phyloP scores from a whole-genome alignment of 2,113 vertebrate genomes.

The Leuciscus idus region DNA sequence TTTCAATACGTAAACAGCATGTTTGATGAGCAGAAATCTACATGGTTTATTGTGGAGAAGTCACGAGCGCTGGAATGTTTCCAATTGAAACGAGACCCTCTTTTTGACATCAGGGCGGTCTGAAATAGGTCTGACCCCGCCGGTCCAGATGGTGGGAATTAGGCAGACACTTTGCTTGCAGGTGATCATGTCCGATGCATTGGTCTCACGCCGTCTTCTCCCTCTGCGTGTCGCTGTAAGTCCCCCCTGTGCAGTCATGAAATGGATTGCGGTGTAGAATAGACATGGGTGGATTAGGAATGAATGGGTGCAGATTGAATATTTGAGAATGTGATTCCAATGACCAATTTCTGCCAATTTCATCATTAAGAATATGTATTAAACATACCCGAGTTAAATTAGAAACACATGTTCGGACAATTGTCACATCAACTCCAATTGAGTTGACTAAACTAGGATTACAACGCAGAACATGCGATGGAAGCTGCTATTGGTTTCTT shows the following conservation, averaged over 20 bases:
- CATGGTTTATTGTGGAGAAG: slow-evolving; percentile 67
- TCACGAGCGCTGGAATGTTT: slow-evolving; percentile 61
- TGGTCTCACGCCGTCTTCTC: slow-evolving; percentile 65
- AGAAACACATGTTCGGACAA: slow-evolving; percentile 38
- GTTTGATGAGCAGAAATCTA: slow-evolving; percentile 24
- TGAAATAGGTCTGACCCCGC: slow-evolving; percentile 73
- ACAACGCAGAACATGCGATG: slow-evolving; percentile 47
- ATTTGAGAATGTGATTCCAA: slow-evolving; percentile 39
- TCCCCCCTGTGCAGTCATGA: background rate
- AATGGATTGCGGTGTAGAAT: background rate
- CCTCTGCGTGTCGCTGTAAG: slow-evolving; percentile 50
- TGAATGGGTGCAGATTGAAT: background rate
- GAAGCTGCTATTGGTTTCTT: slow-evolving; percentile 51
- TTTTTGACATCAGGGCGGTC: slow-evolving; percentile 75
- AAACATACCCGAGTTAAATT: slow-evolving; percentile 8
- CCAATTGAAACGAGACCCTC: slow-evolving; percentile 74
- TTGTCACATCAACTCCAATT: slow-evolving; percentile 29
- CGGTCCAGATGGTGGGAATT: slow-evolving; percentile 77
- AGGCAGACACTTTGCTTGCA: slow-evolving; percentile 66
- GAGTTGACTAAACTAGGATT: slow-evolving; percentile 43
- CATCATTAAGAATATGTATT: slow-evolving; percentile 48
- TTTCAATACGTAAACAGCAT: background rate
- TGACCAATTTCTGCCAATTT: slow-evolving; percentile 65
- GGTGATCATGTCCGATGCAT: slow-evolving; percentile 74
- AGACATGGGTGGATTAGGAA: slow-evolving; percentile 5